Evolutionary conservation across 2,113 vertebrate genomes (phyloP), one percentile per base, ranked within the genome.

Genomic region (Hucho hucho): DNA sequence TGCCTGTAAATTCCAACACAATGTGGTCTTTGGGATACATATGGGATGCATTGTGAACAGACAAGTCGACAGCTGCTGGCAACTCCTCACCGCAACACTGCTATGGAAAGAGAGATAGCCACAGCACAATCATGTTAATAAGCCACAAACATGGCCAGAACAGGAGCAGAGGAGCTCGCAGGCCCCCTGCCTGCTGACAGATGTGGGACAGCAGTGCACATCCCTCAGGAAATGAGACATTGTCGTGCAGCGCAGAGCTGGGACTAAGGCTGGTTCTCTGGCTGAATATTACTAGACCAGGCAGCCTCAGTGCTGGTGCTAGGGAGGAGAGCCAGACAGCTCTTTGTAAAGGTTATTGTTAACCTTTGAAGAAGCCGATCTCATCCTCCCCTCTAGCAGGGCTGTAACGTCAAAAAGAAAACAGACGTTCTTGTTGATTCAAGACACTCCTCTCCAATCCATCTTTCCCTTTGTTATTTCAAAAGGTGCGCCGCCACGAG

Each of bases 71-170:
- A 65, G 22, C 58, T 61, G n/a, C 58, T 61, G 58, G 58, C 58
- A 22, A 61, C 58, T 24, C 58, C 74, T 86, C 87, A 89, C 87
- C 90, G 32, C 82, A 91, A 87, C 0, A 6, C 66, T 67, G 56
- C 75, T 78, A 84, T 25, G 89, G 84, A 89, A 77, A 84, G 83
- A 83, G 78, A 81, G 72, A 56, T 25, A 72, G 64, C 84, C 87
- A 81, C 82, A 80, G 65, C 85, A 84, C 76, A 83, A 81, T 82
- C 87, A 88, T 64, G 75, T 84, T 91, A 91, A 84, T 85, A 86
- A 87, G 69, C 86, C 64, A 61, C 89, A 89, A 86, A 86, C 73
- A 79, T 66, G 83, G 63, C 72, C 75, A 63, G 81, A 88, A 85
- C 74, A 84, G 61, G 70, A 85, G 84, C 58, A 20, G 22, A 22